These are phyloP conservation scores for Amitus sp. DNA, from an alignment of 2,888 invertebrate genomes.

Conservation along the genomic window DNA sequence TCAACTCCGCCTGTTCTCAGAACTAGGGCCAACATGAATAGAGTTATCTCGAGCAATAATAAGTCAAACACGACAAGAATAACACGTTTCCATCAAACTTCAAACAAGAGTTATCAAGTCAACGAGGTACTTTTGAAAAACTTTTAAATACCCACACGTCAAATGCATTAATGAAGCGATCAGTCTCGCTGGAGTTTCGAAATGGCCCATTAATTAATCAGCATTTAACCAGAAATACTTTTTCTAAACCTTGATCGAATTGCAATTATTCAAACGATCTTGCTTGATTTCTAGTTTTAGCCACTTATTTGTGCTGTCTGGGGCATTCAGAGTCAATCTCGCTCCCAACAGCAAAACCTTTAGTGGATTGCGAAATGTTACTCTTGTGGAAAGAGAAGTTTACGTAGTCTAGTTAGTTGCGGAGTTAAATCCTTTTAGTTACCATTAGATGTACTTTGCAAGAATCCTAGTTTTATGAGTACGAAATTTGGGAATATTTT, in stretches of 20 bases:
- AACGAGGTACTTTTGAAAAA: neutral
- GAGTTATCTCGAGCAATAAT: neutral
- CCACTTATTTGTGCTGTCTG: neutral
- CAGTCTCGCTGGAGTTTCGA: too few relatives aligned
- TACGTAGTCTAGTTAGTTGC: neutral
- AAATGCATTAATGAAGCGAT: too few relatives aligned
- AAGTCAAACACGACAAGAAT: neutral
- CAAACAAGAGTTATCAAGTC: neutral
- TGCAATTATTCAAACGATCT: too few relatives aligned
- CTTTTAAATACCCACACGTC: neutral
- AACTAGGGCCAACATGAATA: neutral
- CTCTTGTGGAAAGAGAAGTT: neutral
- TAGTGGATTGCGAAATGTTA: neutral
- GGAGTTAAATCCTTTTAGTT: neutral
- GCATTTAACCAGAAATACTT: too few relatives aligned
- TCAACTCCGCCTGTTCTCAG: neutral
- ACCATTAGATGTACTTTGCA: too few relatives aligned
- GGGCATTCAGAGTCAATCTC: neutral
- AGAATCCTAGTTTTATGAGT: too few relatives aligned
- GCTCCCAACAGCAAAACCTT: neutral
- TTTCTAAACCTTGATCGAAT: too few relatives aligned
- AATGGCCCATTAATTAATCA: too few relatives aligned
- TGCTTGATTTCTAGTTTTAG: too few relatives aligned
- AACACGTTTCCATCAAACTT: slow-evolving; percentile 2
- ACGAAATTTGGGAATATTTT: too few relatives aligned